Evolutionary conservation across 2,113 vertebrate genomes (phyloP).

Genomic region (Hyaena hyaena): DNA sequence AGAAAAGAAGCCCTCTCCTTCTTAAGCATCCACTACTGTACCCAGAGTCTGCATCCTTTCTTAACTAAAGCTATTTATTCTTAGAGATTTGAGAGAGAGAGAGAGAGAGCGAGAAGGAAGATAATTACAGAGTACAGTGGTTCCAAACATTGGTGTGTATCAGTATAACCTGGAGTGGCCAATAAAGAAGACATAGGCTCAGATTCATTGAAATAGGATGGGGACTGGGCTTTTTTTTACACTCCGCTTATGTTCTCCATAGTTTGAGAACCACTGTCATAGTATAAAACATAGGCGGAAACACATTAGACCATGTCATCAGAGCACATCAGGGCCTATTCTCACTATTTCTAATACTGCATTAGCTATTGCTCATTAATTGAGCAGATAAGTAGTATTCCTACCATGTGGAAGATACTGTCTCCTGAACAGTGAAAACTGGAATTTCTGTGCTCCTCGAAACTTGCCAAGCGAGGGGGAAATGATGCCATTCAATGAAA

Average conservation of each 20-base stretch:
- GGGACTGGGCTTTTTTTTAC: not conserved
- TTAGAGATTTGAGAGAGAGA: not conserved
- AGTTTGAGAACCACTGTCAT: not conserved
- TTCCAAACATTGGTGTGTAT: not conserved
- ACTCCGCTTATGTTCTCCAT: not conserved
- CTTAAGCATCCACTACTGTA: not conserved
- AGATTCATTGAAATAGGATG: not conserved
- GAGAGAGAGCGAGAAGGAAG: not conserved
- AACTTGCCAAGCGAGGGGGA: not conserved
- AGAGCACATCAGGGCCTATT: not conserved
- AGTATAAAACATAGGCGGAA: not conserved
- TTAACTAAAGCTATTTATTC: conserved; percentile 19
- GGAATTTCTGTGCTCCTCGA: not conserved
- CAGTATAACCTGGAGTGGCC: not conserved
- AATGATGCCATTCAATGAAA: conserved; percentile 17
- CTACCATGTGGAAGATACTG: not conserved
- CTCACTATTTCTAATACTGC: not conserved
- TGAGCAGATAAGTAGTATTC: not conserved
- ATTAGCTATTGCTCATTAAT: not conserved
- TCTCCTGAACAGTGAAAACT: not conserved
- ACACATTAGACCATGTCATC: not conserved
- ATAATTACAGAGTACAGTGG: not conserved
- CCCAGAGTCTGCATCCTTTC: not conserved
- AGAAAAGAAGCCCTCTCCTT: not conserved
- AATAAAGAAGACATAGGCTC: not conserved